Base-by-base conservation (phyloP, 2,797 vertebrate genomes). In the Acipenser transmontanus region DNA sequence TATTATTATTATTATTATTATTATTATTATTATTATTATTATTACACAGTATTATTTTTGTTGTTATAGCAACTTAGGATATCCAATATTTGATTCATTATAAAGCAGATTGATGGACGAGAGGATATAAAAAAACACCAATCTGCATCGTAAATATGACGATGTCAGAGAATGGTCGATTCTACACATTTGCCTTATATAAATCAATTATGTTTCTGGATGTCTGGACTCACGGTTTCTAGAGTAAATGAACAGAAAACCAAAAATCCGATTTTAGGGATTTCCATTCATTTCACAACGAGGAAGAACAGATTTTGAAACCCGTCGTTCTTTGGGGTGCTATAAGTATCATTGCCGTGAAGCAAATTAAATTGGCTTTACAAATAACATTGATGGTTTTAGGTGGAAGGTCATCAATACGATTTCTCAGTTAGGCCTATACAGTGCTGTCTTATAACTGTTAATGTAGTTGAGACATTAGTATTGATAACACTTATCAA, bases 361-460 rank as follows among this genome's bases (percentile, higher is more conserved):
- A 34, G 34, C 34, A 34, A 34, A 34, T 34, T 34, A 34, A 34
- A 34, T 34, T 34, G 34, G 4, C 34, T 77, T 77, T 72, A 52
- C 52, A 72, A n/a, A 9, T 54, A 54, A 8, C 52, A 54, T 9
- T n/a, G 4, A n/a, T 54, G 52, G 52, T 54, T 9, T 54, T 54
- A 52, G 14, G 72, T 66, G 69, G 64, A 34, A 34, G 34, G 34
- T 34, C 34, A 34, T 34, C 4, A 34, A 4, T 34, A 34, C 34
- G 34, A 34, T 34, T 34, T 3, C 34, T 34, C 34, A 34, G 4
- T 34, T 34, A 34, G 34, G 34, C 34, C 34, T 34, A 34, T 4
- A 4, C 4, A 34, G 34, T 34, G 34, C 34, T 34, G 34, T 34
- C 34, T 34, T 34, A 34, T 34, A 34, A 34, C 34, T 34, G 34